These are phyloP conservation scores for Equus przewalskii DNA, from an alignment of 2,113 vertebrate genomes.

Conservation along the genomic window DNA sequence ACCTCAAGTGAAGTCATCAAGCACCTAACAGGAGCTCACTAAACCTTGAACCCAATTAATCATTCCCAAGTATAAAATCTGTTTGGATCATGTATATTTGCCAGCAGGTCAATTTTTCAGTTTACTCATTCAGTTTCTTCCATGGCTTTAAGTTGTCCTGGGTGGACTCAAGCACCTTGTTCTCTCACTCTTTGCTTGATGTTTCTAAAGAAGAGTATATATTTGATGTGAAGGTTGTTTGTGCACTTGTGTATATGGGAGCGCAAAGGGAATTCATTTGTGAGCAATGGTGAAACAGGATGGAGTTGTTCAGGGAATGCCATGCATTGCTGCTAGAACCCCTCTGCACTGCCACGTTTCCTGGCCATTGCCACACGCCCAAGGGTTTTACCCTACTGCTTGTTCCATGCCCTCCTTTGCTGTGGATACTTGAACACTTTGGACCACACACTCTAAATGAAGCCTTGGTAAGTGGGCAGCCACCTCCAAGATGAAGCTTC, in stretches of 20 bases:
- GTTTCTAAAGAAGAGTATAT: not conserved
- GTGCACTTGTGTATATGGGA: not conserved
- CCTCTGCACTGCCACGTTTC: not conserved
- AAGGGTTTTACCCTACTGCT: not conserved
- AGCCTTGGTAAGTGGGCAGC: not conserved
- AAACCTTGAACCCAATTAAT: not conserved
- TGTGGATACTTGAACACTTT: no score
- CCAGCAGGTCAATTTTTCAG: not conserved
- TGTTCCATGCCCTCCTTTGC: no score
- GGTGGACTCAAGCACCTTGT: not conserved
- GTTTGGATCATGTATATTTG: not conserved
- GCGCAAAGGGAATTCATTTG: not conserved
- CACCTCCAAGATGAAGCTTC: not conserved
- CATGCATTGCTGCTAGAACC: fast-evolving
- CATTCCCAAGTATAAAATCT: not conserved
- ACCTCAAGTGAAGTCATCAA: not conserved
- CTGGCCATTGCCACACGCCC: not conserved
- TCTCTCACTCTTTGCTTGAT: not conserved
- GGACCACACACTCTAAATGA: not conserved
- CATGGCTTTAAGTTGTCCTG: not conserved
- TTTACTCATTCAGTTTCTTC: not conserved
- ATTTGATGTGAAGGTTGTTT: not conserved
- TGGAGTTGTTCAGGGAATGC: not conserved
- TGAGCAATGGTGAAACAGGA: not conserved
- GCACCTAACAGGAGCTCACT: not conserved